phyloP scores from a whole-genome alignment of 2,113 vertebrate genomes.

The Thalassoma bifasciatum region DNA sequence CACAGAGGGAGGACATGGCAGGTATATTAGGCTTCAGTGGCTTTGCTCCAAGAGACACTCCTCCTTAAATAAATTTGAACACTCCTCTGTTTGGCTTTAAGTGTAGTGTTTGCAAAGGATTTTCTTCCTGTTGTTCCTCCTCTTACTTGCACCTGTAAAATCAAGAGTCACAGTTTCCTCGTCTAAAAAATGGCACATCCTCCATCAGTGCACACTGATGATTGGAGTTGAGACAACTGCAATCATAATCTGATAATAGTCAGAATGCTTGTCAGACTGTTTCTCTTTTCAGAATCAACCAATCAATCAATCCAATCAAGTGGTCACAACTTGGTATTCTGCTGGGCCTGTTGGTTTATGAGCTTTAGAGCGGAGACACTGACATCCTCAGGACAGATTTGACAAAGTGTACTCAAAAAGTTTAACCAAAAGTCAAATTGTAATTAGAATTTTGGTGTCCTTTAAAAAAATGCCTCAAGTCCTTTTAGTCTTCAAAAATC shows the following conservation, averaged over 20 bases:
- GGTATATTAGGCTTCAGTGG: not conserved
- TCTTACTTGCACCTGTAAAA: not conserved
- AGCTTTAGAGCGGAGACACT: conserved; percentile 10
- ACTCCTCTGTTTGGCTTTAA: not conserved
- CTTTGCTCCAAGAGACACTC: not conserved
- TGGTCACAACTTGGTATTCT: conserved; percentile 6
- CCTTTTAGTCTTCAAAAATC: conserved; percentile 1
- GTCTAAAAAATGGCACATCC: too few species aligned
- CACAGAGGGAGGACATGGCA: not conserved
- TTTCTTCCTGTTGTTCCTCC: not conserved
- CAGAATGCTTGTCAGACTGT: not conserved
- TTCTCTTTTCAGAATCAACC: not conserved
- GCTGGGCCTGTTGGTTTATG: not conserved
- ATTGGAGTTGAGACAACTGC: not conserved
- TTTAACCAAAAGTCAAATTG: conserved; percentile 24
- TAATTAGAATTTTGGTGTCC: conserved; percentile 47
- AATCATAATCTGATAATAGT: not conserved
- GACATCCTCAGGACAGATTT: conserved; percentile 37
- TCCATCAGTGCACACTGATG: not conserved
- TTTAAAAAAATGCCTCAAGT: conserved; percentile 23
- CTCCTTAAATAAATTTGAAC: not conserved
- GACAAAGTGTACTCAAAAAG: conserved; percentile 25
- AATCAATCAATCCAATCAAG: too few species aligned
- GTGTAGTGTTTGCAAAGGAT: not conserved
- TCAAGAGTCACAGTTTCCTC: too few species aligned